phyloP scores from a whole-genome alignment of 1,140 invertebrate genomes.

The Rhizoglyphus robini region DNA sequence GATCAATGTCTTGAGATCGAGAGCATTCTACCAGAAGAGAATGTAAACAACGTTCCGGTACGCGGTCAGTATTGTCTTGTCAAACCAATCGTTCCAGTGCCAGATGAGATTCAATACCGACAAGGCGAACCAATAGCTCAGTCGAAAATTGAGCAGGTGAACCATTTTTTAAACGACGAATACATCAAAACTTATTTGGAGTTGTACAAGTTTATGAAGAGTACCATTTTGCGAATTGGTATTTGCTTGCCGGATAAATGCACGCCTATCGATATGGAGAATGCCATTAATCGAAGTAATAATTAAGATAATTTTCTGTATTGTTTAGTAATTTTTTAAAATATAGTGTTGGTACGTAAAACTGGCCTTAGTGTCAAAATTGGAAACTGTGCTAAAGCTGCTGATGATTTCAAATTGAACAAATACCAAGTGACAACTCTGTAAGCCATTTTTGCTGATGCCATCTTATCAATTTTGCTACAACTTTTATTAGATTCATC shows the following conservation, averaged over 20 bases:
- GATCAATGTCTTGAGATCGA: conserved; percentile 27
- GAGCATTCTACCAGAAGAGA: conserved; percentile 3
- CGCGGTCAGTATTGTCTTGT: conserved; percentile 17
- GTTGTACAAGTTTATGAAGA: background rate
- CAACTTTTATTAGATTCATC: too few species aligned
- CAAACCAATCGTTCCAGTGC: conserved; percentile 1
- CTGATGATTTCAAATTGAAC: background rate
- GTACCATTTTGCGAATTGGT: conserved; percentile 21
- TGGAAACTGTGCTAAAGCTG: background rate
- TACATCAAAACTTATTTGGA: conserved; percentile 17
- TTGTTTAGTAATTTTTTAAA: background rate
- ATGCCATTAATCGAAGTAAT: conserved; percentile 18
- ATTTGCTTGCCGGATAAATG: conserved; percentile 26
- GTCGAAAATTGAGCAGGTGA: background rate
- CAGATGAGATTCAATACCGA: background rate
- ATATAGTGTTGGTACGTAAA: conserved; percentile 11
- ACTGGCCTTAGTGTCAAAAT: background rate
- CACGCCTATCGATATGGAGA: conserved; percentile 19
- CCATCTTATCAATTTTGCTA: background rate
- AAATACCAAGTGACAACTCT: background rate
- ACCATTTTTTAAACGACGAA: conserved; percentile 7
- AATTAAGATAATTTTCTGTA: background rate
- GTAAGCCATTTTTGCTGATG: background rate
- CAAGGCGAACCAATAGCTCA: conserved; percentile 7
- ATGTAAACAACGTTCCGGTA: background rate